These are phyloP conservation scores for Netelia virgata DNA, from an alignment of 2,888 invertebrate genomes.

Conservation along the genomic window DNA sequence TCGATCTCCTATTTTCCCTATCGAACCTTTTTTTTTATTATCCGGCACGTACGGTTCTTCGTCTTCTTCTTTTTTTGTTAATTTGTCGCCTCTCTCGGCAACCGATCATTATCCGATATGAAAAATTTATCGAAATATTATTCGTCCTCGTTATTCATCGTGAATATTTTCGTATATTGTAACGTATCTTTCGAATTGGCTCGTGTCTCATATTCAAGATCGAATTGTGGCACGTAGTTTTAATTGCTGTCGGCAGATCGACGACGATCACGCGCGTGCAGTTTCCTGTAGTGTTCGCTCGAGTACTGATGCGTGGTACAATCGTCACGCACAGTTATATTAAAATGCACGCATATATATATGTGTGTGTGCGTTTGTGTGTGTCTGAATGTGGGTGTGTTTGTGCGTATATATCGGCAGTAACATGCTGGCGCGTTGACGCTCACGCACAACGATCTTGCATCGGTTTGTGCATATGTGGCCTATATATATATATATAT, in stretches of 20 bases:
- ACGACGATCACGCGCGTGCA: conserved; percentile 68
- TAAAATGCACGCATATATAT: conserved; percentile 2
- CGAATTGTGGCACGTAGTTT: conserved; percentile 16
- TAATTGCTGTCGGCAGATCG: conserved; percentile 43
- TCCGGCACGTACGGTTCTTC: not conserved
- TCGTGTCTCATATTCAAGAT: not conserved
- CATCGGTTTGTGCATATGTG: conserved; percentile 16
- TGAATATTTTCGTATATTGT: not conserved
- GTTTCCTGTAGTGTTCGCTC: conserved; percentile 74
- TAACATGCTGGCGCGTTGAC: conserved; percentile 54
- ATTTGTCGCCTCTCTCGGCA: no score
- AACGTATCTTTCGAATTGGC: not conserved
- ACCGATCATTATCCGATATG: not conserved
- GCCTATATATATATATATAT: not conserved
- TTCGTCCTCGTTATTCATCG: not conserved
- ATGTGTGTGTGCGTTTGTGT: not conserved
- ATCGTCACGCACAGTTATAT: conserved; percentile 74
- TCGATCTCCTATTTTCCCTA: not conserved
- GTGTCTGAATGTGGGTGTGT: conserved; percentile 21
- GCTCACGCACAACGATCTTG: conserved; percentile 59
- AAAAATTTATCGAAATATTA: not conserved
- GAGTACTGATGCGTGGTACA: conserved; percentile 75
- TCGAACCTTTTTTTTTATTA: no score
- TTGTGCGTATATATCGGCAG: conserved; percentile 49
- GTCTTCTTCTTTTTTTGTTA: not conserved